Conservation (phyloP, 2,113 vertebrate species). For the Ceuthmochares aereus region DNA sequence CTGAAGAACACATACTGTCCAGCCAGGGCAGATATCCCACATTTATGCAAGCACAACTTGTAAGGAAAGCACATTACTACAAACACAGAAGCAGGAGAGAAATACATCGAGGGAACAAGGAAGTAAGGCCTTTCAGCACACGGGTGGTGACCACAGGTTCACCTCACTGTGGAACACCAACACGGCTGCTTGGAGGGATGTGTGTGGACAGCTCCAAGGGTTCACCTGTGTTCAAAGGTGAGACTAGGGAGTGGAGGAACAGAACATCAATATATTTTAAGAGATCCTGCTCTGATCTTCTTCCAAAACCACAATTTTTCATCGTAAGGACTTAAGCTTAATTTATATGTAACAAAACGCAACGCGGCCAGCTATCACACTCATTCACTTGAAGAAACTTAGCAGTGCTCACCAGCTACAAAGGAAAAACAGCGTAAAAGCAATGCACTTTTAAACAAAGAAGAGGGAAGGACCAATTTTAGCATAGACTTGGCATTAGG, state of each 20-base stretch:
- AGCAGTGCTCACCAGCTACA: not conserved
- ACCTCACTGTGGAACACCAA: not conserved
- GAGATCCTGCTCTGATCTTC: not conserved
- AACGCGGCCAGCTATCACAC: not conserved
- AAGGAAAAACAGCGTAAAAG: not conserved
- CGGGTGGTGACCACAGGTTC: not conserved
- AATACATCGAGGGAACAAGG: not conserved
- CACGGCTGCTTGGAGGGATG: rapidly evolving
- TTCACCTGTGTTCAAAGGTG: not conserved
- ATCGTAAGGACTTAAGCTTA: not conserved
- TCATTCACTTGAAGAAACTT: not conserved
- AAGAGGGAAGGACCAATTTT: not conserved
- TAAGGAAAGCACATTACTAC: not conserved
- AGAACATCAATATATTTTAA: not conserved
- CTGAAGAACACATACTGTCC: not conserved
- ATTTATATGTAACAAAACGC: not conserved
- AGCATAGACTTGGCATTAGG: not conserved
- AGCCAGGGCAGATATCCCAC: not conserved
- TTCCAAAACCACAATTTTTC: not conserved
- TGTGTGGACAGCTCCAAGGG: not conserved
- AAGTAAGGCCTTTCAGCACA: not conserved
- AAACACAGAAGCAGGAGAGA: not conserved
- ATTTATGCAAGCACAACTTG: not conserved
- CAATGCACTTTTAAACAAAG: not conserved
- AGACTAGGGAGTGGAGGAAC: not conserved